phyloP scores from a whole-genome alignment of 2,797 vertebrate species.

The Xenopus petersii region DNA sequence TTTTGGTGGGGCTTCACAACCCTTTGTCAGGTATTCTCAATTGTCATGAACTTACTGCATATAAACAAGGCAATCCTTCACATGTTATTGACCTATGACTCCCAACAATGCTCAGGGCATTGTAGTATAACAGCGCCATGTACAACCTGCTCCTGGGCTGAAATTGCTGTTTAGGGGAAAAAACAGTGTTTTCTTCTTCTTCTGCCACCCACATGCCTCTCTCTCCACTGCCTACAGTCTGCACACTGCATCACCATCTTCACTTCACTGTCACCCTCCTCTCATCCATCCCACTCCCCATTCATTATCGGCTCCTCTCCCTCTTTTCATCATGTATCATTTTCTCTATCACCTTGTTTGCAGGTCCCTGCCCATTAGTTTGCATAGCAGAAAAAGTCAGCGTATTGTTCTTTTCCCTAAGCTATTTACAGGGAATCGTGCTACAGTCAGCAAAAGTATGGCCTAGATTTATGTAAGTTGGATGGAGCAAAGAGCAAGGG shows the following conservation, averaged over 20 bases:
- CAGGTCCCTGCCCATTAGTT: neutral
- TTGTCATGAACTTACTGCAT: too few species aligned
- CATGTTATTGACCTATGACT: too few species aligned
- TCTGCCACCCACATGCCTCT: neutral
- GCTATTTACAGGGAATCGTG: neutral
- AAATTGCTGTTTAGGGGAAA: too few species aligned
- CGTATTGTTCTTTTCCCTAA: neutral
- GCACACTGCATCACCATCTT: too few species aligned
- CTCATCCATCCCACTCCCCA: neutral
- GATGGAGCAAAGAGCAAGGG: neutral
- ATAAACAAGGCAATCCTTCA: too few species aligned
- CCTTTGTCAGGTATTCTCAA: too few species aligned
- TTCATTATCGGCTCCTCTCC: neutral
- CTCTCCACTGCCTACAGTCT: neutral
- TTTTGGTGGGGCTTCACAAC: too few species aligned
- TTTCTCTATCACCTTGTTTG: neutral
- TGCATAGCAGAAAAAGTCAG: neutral
- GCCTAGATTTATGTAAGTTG: neutral
- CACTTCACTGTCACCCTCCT: too few species aligned
- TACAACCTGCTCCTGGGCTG: too few species aligned
- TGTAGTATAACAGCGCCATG: too few species aligned
- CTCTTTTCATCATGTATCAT: neutral
- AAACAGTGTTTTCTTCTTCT: too few species aligned
- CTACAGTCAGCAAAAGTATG: neutral
- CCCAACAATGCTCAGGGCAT: too few species aligned